Evolutionary conservation across 2,888 invertebrate genomes (phyloP), one percentile per base, ranked within the genome.

Genomic region (Cyaniris semiargus): DNA sequence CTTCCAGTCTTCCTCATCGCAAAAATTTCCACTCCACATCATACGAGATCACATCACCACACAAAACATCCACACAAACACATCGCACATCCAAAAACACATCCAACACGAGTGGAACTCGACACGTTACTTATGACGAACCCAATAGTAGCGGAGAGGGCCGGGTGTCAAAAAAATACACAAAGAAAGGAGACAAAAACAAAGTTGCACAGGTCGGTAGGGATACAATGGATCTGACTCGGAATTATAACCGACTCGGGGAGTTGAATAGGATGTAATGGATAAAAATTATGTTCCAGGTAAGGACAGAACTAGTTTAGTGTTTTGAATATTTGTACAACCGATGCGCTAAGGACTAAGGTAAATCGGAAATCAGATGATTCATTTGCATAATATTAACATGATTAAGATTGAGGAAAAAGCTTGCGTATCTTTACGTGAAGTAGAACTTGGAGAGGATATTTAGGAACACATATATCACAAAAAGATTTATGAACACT

Each of bases 161-260:
- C 74, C 23, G 74, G 53, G 74, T 74, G 74, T 74, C 74, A 53
- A 74, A 74, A 74, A 74, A 74, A 72, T 44, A 74, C 53, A 74
- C 72, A 74, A 74, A 74, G 74, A 74, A 53, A 74, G 48, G 74
- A 74, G 44, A 74, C 48, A 74, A 74, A 74, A 48, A 74, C 48
- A 74, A 53, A 48, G 74, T 74, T 48, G 74, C 48, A 74, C 74
- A 74, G 74, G 74, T 72, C 21, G 71, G 71, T 71, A 38, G 72
- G 72, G 72, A 72, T 74, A 74, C 74, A 74, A 74, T 48, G 74
- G 27, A 27, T 6, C 23, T 38, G 44, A 44, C 72, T 72, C 72
- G 23, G 27, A 53, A 74, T 48, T 74, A 74, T 74, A 48, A 74
- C 74, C 48, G 48, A 48, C 48, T 74, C 23, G 27, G 74, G 23